Percentiles rank a stretch among this genome's conserved stretches.
phyloP scores from a whole-genome alignment of 2,113 vertebrate species.

The Lipophrys pholis region DNA sequence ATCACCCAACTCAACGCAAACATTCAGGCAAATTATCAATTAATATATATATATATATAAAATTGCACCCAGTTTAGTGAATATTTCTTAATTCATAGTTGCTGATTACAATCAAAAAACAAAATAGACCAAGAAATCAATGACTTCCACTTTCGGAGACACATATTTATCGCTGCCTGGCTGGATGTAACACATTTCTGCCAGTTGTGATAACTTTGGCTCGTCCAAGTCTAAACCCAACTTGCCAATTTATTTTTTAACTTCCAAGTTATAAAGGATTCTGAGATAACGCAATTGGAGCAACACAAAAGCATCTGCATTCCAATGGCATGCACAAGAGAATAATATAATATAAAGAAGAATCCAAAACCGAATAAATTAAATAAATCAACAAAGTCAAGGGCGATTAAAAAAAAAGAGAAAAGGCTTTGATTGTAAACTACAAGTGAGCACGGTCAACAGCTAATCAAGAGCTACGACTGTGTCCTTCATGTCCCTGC shows the following conservation, averaged over 20 bases:
- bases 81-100: no score
- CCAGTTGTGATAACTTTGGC: slow-evolving; percentile 4
- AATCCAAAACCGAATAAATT: neutral
- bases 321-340: neutral
- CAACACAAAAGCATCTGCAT: neutral
- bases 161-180: neutral
- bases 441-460: neutral
- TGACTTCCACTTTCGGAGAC: neutral
- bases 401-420: neutral
- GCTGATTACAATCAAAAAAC: no score
- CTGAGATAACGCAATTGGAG: neutral
- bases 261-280: neutral
- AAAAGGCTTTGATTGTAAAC: slow-evolving; percentile 5
- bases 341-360: neutral
- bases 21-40: no score
- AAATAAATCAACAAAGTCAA: neutral
- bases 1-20: no score
- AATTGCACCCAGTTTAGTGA: no score
- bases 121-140: no score
- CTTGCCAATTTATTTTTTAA: neutral
- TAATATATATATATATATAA: no score
- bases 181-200: neutral
- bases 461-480: slow-evolving; percentile 14
- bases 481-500: neutral
- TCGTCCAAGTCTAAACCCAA: neutral